A percentile compares a stretch with the other conserved stretches of the same genome.
These are phyloP conservation scores for Phoebastria nigripes DNA, from an alignment of 2,797 vertebrate species.

Conservation along the genomic window DNA sequence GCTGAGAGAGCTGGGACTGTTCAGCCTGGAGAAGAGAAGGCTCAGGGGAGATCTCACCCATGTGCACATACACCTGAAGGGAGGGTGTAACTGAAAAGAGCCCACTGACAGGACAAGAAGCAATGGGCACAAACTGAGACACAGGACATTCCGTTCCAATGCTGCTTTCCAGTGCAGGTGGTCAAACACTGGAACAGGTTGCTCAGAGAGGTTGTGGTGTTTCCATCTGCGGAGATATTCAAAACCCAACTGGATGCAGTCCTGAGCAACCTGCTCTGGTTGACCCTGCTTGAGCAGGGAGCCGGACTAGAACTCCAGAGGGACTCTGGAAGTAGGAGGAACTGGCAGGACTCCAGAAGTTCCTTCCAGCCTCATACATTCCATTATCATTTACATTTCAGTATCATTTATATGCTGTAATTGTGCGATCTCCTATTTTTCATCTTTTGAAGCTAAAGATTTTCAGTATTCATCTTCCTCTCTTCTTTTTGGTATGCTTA, in stretches of 20 bases:
- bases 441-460: neutral
- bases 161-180: neutral
- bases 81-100: too few species aligned
- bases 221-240: fast-evolving
- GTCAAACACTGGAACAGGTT: neutral
- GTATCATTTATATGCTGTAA: neutral
- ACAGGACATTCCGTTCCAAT: fast-evolving
- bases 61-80: fast-evolving
- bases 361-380: neutral
- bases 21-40: neutral
- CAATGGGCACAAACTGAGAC: neutral
- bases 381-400: neutral
- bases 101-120: neutral
- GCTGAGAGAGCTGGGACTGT: neutral
- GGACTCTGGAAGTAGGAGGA: neutral
- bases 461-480: neutral
- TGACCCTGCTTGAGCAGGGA: neutral
- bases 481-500: neutral
- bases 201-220: too few species aligned
- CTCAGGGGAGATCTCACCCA: neutral
- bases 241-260: neutral
- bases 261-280: neutral
- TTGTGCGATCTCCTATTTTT: neutral
- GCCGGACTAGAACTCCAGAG: neutral
- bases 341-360: neutral